phyloP scores from a whole-genome alignment of 2,113 vertebrate genomes.

The Paratilapia polleni region DNA sequence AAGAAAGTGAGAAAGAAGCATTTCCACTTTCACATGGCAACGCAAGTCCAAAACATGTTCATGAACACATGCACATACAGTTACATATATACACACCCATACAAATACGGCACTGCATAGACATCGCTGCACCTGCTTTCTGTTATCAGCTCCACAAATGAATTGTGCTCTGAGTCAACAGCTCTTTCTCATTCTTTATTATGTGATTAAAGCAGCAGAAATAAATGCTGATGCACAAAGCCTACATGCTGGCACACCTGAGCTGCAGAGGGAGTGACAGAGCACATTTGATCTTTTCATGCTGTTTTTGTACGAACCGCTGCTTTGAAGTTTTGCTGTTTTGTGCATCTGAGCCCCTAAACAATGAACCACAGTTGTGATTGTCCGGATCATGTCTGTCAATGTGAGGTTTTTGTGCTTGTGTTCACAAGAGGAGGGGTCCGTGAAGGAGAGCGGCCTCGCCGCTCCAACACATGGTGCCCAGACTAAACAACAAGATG shows the following conservation, averaged over 20 bases:
- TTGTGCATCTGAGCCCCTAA: constrained; percentile 20
- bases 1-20: constrained; percentile 38
- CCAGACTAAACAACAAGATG: constrained; percentile 76
- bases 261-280: constrained; percentile 14
- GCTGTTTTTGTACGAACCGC: constrained; percentile 5
- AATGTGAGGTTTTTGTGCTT: constrained; percentile 21
- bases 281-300: constrained; percentile 33
- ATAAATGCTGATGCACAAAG: constrained; percentile 37
- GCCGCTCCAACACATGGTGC: constrained; percentile 59
- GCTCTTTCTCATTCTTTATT: constrained; percentile 27
- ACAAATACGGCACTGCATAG: not conserved
- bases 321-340: constrained; percentile 43
- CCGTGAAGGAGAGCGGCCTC: constrained; percentile 29
- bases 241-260: constrained; percentile 31
- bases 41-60: constrained; percentile 11
- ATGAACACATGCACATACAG: not conserved
- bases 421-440: constrained; percentile 39
- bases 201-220: constrained; percentile 34
- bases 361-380: constrained; percentile 25
- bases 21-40: constrained; percentile 20
- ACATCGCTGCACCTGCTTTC: constrained; percentile 16
- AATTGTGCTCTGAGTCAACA: constrained; percentile 45
- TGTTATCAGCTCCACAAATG: constrained; percentile 26
- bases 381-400: constrained; percentile 14
- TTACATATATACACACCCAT: constrained; percentile 10